phyloP scores from a whole-genome alignment of 2,888 invertebrate species.

The Eupithecia tripunctaria region DNA sequence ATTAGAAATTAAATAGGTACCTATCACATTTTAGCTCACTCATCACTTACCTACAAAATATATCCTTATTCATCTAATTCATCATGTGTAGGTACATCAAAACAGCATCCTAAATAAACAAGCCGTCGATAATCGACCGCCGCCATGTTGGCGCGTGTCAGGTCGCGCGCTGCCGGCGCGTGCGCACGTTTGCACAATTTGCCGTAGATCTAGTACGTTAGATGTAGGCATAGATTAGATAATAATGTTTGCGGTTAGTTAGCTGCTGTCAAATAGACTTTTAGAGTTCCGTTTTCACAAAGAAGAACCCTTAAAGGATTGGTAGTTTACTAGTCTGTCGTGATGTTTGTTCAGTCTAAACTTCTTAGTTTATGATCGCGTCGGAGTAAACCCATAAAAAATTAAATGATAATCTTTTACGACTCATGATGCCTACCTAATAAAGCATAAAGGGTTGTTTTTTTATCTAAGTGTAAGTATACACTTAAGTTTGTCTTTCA shows the following conservation, averaged over 20 bases:
- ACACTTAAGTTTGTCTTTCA: too few species aligned
- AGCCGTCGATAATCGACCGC: constrained; percentile 10
- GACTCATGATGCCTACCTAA: too few species aligned
- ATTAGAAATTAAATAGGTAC: too few species aligned
- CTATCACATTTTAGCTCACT: too few species aligned
- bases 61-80: background rate
- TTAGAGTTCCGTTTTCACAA: background rate
- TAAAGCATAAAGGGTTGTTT: too few species aligned
- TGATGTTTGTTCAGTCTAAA: too few species aligned
- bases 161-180: constrained; percentile 36
- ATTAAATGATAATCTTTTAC: too few species aligned
- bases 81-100: background rate
- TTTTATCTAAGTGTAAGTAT: too few species aligned
- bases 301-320: background rate
- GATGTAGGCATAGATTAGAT: constrained; percentile 3
- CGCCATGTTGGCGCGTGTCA: constrained; percentile 35
- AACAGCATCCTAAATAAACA: background rate
- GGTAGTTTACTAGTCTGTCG: too few species aligned
- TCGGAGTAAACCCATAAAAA: too few species aligned
- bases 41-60: too few species aligned
- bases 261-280: background rate
- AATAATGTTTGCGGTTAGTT: constrained; percentile 3
- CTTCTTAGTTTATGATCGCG: too few species aligned
- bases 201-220: constrained; percentile 2
- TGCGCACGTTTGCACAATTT: constrained; percentile 30